Conservation (phyloP, 2,888 invertebrate genomes). For the Patella depressa region DNA sequence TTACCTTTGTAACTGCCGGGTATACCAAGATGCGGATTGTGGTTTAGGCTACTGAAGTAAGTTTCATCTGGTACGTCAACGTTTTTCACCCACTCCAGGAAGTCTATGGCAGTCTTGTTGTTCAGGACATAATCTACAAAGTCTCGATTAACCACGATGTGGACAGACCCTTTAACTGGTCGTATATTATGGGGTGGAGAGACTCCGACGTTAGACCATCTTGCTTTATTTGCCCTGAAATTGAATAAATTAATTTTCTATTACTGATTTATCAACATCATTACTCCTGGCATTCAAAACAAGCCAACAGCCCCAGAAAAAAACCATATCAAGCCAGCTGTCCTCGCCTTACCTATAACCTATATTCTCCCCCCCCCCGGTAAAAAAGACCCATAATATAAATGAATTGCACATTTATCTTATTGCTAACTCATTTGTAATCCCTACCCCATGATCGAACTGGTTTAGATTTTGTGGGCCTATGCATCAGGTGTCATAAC, state of each 20-base stretch:
- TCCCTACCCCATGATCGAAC: too few relatives aligned
- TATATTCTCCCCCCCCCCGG: too few relatives aligned
- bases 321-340: too few relatives aligned
- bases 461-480: too few relatives aligned
- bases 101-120: conserved; percentile 41
- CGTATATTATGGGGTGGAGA: conserved; percentile 40
- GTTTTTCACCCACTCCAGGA: conserved; percentile 56
- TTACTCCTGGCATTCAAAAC: too few relatives aligned
- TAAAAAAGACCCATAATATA: too few relatives aligned
- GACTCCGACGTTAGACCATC: conserved; percentile 30
- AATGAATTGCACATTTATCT: too few relatives aligned
- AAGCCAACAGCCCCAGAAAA: too few relatives aligned
- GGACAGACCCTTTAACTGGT: conserved; percentile 54
- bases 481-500: too few relatives aligned
- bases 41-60: conserved; percentile 57
- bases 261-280: not conserved
- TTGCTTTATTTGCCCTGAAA: conserved; percentile 22
- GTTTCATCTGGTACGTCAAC: conserved; percentile 59
- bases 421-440: too few relatives aligned
- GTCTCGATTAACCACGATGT: conserved; percentile 49
- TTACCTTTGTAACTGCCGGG: conserved; percentile 35
- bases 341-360: too few relatives aligned
- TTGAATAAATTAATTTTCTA: not conserved
- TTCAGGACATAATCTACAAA: conserved; percentile 56
- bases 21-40: conserved; percentile 55